Base-by-base conservation (phyloP, 2,888 invertebrate species). In the Argyresthia goedartella region DNA sequence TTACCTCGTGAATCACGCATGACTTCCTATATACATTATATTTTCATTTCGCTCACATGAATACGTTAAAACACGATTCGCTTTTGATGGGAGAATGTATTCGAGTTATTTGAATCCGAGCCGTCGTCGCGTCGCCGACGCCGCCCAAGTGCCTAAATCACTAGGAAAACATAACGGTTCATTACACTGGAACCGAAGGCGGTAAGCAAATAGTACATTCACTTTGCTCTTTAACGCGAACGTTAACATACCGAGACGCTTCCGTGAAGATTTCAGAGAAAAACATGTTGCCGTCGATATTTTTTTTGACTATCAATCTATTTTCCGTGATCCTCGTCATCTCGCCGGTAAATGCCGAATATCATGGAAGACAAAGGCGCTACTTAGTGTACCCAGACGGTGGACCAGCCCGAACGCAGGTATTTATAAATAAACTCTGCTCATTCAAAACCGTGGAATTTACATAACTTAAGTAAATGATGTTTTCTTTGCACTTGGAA, bases 341-440 rank as follows among this genome's bases (percentile, higher is more conserved):
- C 53, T 55, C 67, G 55, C 63, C 66, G 1, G 6, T 52, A 36
- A 63, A 60, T 11, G 67, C 60, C 53, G 66, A 67, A 54, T 67
- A 66, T 53, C 59, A 64, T 51, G 16, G 16, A 4, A 75, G 90
- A 56, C 80, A 88, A 55, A 87, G 77, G 60, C 74, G 90, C 54
- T 88, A 87, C 62, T 76, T 90, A 50, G 80, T 90, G n/a, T 90
- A 88, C 65, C 88, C 89, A 8, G 84, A 88, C 57, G 90, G 89
- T 45, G 84, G 88, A 6, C 87, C 87, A 1, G 89, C 89, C 50
- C 80, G 89, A 76, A 80, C 90, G 46, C 89, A 90, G 86, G 90
- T 90, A 84, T 64, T 49, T 67, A 62, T 63, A 57, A 47, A 62
- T 63, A 57, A 47, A 33, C 54, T 57, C 56, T 60, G 59, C 58